Conservation (phyloP, 1,140 invertebrate species). For the Papilio glaucus region DNA sequence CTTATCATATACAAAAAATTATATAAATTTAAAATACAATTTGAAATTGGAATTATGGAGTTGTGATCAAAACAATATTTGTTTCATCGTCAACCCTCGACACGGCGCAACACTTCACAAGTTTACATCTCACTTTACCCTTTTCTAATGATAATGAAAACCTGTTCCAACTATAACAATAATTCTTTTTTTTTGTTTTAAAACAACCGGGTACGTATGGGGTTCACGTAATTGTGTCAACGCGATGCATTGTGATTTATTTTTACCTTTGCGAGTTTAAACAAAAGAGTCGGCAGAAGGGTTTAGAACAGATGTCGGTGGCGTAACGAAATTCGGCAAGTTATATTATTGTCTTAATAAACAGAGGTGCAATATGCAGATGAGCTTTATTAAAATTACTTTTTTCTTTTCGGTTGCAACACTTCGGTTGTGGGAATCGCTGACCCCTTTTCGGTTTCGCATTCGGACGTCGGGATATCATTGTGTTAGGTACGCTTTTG, state of each 20-base stretch:
- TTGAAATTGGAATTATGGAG: slow-evolving; percentile 1
- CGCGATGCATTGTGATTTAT: slow-evolving; percentile 57
- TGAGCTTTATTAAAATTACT: slow-evolving; percentile 67
- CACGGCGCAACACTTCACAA: slow-evolving; percentile 60
- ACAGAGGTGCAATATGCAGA: slow-evolving; percentile 72
- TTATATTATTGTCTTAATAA: slow-evolving; percentile 68
- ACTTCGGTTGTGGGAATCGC: slow-evolving; percentile 61
- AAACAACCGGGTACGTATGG: slow-evolving; percentile 48
- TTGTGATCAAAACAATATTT: slow-evolving; percentile 32
- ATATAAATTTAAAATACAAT: background rate
- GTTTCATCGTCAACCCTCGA: slow-evolving; percentile 57
- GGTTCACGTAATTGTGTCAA: slow-evolving; percentile 76
- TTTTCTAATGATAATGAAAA: slow-evolving; percentile 76
- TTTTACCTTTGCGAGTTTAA: slow-evolving; percentile 62
- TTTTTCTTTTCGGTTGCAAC: slow-evolving; percentile 61
- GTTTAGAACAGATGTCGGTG: slow-evolving; percentile 63
- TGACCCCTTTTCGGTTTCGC: slow-evolving; percentile 57
- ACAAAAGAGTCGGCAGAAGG: slow-evolving; percentile 57
- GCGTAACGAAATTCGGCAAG: slow-evolving; percentile 43
- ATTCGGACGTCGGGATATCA: slow-evolving; percentile 58
- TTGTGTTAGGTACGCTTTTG: slow-evolving; percentile 53
- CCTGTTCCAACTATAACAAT: slow-evolving; percentile 74
- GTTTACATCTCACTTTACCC: slow-evolving; percentile 77
- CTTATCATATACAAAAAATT: no score
- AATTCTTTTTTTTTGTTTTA: slow-evolving; percentile 76